Conservation (phyloP, 1,140 invertebrate genomes). For the Neodiprion lecontei region DNA sequence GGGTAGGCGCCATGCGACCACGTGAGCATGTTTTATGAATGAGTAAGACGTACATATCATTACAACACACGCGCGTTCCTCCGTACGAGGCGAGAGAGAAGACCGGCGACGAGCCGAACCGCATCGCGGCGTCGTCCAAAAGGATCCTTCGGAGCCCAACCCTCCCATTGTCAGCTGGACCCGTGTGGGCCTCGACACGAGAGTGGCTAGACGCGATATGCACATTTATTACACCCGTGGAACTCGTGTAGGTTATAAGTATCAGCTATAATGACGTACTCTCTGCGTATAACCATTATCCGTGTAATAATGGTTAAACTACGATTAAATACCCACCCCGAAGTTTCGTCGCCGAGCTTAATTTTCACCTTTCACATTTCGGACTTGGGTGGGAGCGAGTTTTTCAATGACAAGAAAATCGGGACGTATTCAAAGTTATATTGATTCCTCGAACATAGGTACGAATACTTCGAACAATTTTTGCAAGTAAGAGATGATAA, state of each 20-base stretch:
- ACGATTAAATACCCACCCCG: not conserved
- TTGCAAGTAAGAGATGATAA: no score
- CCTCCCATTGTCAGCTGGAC: slow-evolving; percentile 36
- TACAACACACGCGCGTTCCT: slow-evolving; percentile 15
- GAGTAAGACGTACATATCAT: slow-evolving; percentile 47
- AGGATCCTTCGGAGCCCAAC: slow-evolving; percentile 38
- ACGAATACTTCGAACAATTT: no score
- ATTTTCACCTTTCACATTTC: not conserved
- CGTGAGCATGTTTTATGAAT: slow-evolving; percentile 51
- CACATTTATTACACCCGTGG: not conserved
- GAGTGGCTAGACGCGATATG: not conserved
- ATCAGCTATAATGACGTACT: not conserved
- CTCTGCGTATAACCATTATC: not conserved
- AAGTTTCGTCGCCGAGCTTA: not conserved
- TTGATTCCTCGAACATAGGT: no score
- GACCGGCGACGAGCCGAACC: slow-evolving; percentile 31
- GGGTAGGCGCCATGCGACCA: slow-evolving; percentile 24
- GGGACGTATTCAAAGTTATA: not conserved
- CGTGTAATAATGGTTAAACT: not conserved
- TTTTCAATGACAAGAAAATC: not conserved
- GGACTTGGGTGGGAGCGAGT: no score
- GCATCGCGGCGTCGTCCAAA: slow-evolving; percentile 27
- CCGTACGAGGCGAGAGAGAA: slow-evolving; percentile 19
- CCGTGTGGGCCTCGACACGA: slow-evolving; percentile 11
- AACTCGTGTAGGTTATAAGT: not conserved